A percentile compares a stretch with the other conserved stretches of the same genome.
Evolutionary conservation across 2,797 vertebrate species (phyloP).

Genomic region (Otus scops): DNA sequence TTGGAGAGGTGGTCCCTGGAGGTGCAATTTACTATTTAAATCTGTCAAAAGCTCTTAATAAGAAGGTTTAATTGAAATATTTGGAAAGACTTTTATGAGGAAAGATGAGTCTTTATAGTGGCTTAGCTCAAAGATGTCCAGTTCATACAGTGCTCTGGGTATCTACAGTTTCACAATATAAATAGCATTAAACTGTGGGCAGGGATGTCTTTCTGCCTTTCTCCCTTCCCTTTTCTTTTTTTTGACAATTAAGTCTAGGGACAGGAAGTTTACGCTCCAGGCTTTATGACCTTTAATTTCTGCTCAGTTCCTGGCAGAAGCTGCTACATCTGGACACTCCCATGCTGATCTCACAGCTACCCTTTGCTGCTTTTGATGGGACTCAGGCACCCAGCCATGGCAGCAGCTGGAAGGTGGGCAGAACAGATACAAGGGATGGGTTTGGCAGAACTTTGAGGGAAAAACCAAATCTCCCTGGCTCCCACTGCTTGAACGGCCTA

Average conservation of each 20-base stretch:
- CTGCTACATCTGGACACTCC: neutral
- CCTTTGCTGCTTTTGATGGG: neutral
- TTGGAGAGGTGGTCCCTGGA: neutral
- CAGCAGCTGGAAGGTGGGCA: neutral
- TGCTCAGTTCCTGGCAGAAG: neutral
- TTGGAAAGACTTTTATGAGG: neutral
- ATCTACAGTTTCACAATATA: neutral
- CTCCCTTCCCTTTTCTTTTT: neutral
- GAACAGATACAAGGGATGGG: fast-evolving
- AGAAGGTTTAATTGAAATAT: neutral
- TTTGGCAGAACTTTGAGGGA: neutral
- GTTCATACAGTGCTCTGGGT: neutral
- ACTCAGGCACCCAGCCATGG: fast-evolving
- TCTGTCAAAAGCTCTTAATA: neutral
- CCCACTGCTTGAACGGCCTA: neutral
- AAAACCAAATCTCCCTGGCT: neutral
- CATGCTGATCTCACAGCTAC: neutral
- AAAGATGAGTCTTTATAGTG: neutral
- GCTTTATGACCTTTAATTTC: neutral
- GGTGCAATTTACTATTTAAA: neutral
- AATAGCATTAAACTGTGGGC: neutral
- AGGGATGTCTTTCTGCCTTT: neutral
- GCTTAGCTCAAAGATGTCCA: neutral
- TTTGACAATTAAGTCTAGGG: neutral
- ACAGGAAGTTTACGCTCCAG: neutral